These are phyloP conservation scores for Oligia fasciuncula DNA, from an alignment of 2,888 invertebrate species.

Conservation along the genomic window DNA sequence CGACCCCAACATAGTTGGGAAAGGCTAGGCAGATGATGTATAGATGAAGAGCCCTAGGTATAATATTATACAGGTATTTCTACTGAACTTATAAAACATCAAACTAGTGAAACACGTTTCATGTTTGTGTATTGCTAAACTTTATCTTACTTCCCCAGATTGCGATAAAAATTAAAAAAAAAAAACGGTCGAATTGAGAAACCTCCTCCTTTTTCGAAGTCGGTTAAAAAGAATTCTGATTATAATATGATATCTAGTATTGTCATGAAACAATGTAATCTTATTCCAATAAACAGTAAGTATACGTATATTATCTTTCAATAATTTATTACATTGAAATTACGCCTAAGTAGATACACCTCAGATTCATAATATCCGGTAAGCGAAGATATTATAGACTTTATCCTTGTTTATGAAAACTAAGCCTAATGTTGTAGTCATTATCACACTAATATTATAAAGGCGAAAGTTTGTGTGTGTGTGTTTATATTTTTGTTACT, in stretches of 20 bases:
- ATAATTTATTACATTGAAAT: constrained; percentile 8
- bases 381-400: neutral
- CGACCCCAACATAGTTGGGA: no score
- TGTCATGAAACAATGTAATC: constrained; percentile 20
- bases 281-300: constrained; percentile 34
- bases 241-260: constrained; percentile 29
- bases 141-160: constrained; percentile 24
- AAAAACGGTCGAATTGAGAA: no score
- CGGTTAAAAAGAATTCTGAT: constrained; percentile 38
- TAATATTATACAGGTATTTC: neutral
- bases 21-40: no score
- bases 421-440: neutral
- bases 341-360: neutral
- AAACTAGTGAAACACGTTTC: neutral
- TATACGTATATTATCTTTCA: neutral
- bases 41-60: neutral
- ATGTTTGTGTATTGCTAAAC: neutral
- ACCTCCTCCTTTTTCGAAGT: no score
- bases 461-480: no score
- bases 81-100: neutral
- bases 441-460: neutral
- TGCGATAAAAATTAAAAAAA: constrained; percentile 30
- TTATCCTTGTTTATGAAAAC: neutral
- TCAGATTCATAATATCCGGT: neutral
- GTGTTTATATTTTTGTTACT: no score